phyloP scores from a whole-genome alignment of 1,140 invertebrate species.

The Papilio machaon region DNA sequence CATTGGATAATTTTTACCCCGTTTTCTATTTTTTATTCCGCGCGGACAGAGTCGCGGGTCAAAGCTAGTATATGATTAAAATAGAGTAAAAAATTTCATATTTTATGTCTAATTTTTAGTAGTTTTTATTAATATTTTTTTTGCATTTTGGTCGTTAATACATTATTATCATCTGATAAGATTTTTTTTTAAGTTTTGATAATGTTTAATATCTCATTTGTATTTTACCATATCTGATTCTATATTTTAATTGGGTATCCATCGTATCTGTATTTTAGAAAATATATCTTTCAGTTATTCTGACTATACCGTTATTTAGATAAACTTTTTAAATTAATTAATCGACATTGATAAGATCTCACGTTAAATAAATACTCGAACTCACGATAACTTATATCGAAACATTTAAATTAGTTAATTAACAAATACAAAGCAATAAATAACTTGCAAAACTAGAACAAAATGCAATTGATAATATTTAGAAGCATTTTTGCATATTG shows the following conservation, averaged over 20 bases:
- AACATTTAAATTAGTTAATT: conserved; percentile 6
- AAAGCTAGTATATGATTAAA: too few relatives aligned
- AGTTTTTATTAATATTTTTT: too few relatives aligned
- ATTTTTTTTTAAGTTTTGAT: too few relatives aligned
- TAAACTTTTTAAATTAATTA: not conserved
- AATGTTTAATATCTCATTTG: too few relatives aligned
- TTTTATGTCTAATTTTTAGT: too few relatives aligned
- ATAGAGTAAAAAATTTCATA: too few relatives aligned
- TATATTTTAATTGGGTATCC: conserved; percentile 9
- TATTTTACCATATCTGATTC: too few relatives aligned
- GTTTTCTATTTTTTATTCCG: too few relatives aligned
- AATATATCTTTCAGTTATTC: not conserved
- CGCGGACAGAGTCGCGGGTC: too few relatives aligned
- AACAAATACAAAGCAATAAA: conserved; percentile 4
- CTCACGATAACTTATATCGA: not conserved
- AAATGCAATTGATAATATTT: conserved; percentile 22
- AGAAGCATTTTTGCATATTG: conserved; percentile 1
- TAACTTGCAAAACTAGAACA: conserved; percentile 3
- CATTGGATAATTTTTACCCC: too few relatives aligned
- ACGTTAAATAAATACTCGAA: not conserved
- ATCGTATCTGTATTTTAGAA: not conserved
- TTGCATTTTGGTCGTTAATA: too few relatives aligned
- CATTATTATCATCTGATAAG: too few relatives aligned
- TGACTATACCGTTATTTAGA: not conserved
- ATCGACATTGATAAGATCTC: not conserved